Conservation (phyloP, 1,140 invertebrate species). For the Nasonia vitripennis region DNA sequence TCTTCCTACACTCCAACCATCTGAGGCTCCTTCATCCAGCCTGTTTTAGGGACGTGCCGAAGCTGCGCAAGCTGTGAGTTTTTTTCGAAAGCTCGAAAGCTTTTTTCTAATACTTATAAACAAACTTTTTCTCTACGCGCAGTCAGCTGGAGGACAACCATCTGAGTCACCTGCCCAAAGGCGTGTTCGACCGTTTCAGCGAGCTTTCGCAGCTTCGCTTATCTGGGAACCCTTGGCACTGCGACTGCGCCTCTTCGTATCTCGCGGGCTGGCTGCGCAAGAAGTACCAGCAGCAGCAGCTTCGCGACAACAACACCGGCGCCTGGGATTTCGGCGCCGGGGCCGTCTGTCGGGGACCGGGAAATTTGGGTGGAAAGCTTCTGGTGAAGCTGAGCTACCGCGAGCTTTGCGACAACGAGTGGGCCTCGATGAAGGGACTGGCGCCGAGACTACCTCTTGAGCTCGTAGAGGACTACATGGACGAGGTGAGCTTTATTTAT, state of each 20-base stretch:
- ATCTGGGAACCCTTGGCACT: constrained; percentile 90
- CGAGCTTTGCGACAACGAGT: constrained; percentile 87
- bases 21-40: constrained; percentile 74
- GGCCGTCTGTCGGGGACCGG: constrained; percentile 85
- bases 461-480: not conserved
- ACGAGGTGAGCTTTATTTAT: not conserved
- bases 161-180: constrained; percentile 82
- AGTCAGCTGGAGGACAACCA: constrained; percentile 89
- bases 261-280: constrained; percentile 79
- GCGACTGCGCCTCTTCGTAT: constrained; percentile 87
- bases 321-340: constrained; percentile 80
- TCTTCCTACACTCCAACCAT: constrained; percentile 80
- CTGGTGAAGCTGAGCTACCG: constrained; percentile 85
- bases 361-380: constrained; percentile 81
- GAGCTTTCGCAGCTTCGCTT: constrained; percentile 84
- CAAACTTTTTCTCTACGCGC: not conserved
- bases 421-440: constrained; percentile 88
- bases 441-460: constrained; percentile 80
- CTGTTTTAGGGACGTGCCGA: constrained; percentile 72
- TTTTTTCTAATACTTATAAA: not conserved
- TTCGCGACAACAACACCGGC: constrained; percentile 38
- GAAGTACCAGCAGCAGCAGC: constrained; percentile 59
- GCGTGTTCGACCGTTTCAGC: constrained; percentile 81
- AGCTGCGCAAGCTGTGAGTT: constrained; percentile 67
- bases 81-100: not conserved